These are phyloP conservation scores for Chauna torquata DNA, from an alignment of 2,113 vertebrate species.

Conservation along the genomic window DNA sequence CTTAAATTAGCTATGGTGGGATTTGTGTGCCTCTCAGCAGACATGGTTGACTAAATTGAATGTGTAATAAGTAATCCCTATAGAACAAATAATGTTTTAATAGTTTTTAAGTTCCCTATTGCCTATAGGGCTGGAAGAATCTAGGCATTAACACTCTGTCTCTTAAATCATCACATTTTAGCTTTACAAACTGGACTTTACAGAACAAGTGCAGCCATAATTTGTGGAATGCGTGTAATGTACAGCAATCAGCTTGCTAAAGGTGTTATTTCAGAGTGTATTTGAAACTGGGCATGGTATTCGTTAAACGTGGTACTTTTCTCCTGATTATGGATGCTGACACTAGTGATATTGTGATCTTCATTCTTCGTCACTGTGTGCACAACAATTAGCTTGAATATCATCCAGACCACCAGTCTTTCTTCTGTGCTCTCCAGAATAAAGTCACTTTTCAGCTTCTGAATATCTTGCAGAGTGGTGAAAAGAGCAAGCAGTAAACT, in stretches of 20 bases:
- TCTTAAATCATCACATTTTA: conserved; percentile 45
- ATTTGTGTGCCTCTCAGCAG: conserved; percentile 79
- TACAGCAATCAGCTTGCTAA: neutral
- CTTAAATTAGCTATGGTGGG: conserved; percentile 82
- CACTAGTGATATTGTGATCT: neutral
- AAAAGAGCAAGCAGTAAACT: conserved; percentile 56
- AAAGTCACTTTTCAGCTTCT: neutral
- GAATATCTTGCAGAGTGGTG: neutral
- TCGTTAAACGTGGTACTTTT: neutral
- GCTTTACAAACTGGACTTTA: conserved; percentile 44
- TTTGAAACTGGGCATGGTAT: neutral
- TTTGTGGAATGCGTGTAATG: conserved; percentile 9
- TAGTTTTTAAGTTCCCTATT: conserved; percentile 71
- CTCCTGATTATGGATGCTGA: neutral
- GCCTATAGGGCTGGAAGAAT: conserved; percentile 57
- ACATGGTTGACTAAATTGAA: conserved; percentile 79
- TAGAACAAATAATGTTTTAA: conserved; percentile 77
- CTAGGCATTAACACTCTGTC: conserved; percentile 15
- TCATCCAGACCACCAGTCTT: neutral
- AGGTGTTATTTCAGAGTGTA: conserved; percentile 2
- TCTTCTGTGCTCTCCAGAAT: neutral
- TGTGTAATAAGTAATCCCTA: conserved; percentile 75
- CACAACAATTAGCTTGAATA: neutral
- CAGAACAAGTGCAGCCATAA: conserved; percentile 31
- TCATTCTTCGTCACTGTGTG: neutral